A percentile compares a stretch with the other conserved stretches of the same genome.
Conservation (phyloP, 2,797 vertebrate genomes). For the Agapornis canus region DNA sequence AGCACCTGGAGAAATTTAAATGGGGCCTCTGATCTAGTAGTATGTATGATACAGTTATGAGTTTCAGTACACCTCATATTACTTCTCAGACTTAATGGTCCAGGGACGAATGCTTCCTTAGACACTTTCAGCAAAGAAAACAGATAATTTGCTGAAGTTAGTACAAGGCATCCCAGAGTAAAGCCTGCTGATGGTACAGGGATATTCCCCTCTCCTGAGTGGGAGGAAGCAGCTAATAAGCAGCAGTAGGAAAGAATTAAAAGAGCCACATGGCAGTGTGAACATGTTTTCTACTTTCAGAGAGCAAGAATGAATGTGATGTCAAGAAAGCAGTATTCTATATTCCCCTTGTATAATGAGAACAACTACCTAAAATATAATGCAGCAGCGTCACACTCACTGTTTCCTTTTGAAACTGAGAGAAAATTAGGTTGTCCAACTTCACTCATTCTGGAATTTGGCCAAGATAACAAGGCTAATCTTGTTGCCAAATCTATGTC, state of each 20-base stretch:
- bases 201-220: not conserved
- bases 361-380: not conserved
- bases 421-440: not conserved
- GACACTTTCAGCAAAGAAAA: not conserved
- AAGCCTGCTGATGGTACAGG: not conserved
- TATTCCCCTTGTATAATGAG: not conserved
- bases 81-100: not conserved
- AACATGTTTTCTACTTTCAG: not conserved
- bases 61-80: not conserved
- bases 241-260: not conserved
- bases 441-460: constrained; percentile 1
- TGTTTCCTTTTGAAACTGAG: not conserved
- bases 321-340: not conserved
- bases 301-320: not conserved
- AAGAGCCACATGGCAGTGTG: not conserved
- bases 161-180: not conserved
- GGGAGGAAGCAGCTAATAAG: not conserved
- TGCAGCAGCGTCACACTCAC: accelerated
- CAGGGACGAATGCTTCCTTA: not conserved
- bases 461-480: constrained; percentile 4
- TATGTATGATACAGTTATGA: not conserved
- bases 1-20: not conserved
- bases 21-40: not conserved
- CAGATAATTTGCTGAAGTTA: not conserved
- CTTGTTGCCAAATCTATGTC: constrained; percentile 33